A percentile compares a stretch with the other conserved stretches of the same genome.
These are phyloP conservation scores for Arbacia lixula DNA, from an alignment of 53 echinoderm and acorn worm species.

Conservation along the genomic window DNA sequence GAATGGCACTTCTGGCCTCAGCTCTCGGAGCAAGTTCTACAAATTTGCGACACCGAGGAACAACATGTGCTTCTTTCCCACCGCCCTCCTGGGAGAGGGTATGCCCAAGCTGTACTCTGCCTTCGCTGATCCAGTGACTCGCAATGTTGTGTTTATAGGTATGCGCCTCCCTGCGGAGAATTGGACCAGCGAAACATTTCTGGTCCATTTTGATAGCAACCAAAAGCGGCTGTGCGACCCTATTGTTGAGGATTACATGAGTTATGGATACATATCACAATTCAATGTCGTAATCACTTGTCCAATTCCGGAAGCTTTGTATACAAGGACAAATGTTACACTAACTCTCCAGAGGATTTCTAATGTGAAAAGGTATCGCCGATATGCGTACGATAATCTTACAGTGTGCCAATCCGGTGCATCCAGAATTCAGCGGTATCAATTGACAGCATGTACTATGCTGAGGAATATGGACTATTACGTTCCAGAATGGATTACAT, in stretches of 20 bases:
- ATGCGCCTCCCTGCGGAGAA: slow-evolving; percentile 51
- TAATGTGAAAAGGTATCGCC: slow-evolving; percentile 9
- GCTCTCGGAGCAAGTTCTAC: not conserved
- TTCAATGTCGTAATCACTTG: slow-evolving; percentile 76
- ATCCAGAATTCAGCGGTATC: slow-evolving; percentile 39
- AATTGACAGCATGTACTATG: slow-evolving; percentile 74
- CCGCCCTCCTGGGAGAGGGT: slow-evolving; percentile 52
- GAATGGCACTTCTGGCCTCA: not conserved
- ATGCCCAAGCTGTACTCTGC: slow-evolving; percentile 82
- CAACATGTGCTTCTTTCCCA: slow-evolving; percentile 68
- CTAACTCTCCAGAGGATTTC: slow-evolving; percentile 54
- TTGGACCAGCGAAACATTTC: slow-evolving; percentile 52
- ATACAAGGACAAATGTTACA: slow-evolving; percentile 29
- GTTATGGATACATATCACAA: slow-evolving; percentile 73
- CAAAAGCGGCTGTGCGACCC: slow-evolving; percentile 30
- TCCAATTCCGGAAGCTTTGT: slow-evolving; percentile 46
- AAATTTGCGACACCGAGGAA: slow-evolving; percentile 15
- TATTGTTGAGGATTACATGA: slow-evolving; percentile 65
- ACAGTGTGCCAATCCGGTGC: slow-evolving; percentile 71
- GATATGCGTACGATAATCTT: slow-evolving; percentile 60
- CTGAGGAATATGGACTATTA: slow-evolving; percentile 69
- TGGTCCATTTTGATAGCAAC: slow-evolving; percentile 61
- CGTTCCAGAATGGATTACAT: slow-evolving; percentile 74
- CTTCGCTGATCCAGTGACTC: slow-evolving; percentile 61
- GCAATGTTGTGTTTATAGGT: slow-evolving; percentile 72